Evolutionary conservation across 2,888 invertebrate genomes (phyloP).

Genomic region (Mimas tiliae): DNA sequence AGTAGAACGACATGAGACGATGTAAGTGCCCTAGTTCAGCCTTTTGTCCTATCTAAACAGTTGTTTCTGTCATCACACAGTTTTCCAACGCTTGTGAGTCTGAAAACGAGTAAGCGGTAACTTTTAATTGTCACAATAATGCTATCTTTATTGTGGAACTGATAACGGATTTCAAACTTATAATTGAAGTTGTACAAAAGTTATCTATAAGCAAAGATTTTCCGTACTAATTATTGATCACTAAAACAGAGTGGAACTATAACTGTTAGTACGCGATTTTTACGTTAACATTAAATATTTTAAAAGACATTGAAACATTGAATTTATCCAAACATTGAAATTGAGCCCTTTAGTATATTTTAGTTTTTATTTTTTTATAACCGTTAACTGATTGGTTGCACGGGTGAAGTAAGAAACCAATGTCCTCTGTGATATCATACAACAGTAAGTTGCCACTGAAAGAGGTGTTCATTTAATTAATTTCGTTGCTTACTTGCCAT

Average conservation of each 20-base stretch:
- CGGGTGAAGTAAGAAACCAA: no score
- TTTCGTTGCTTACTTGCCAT: no score
- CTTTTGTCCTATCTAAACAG: conserved; percentile 72
- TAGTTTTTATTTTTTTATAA: no score
- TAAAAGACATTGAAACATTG: no score
- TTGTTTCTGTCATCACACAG: conserved; percentile 54
- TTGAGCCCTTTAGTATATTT: no score
- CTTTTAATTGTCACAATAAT: conserved; percentile 15
- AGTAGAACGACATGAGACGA: conserved; percentile 49
- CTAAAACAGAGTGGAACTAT: background rate
- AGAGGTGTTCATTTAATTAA: no score
- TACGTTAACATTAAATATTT: no score
- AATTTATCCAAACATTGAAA: no score
- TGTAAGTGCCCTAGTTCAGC: conserved; percentile 67
- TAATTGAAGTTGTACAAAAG: background rate
- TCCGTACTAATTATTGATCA: background rate
- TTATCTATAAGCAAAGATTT: background rate
- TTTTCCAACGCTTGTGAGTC: conserved; percentile 37
- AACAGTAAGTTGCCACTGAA: no score
- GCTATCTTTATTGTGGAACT: background rate
- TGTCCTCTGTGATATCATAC: no score
- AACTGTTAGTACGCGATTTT: background rate
- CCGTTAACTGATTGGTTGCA: no score
- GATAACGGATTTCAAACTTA: background rate
- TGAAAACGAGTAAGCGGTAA: conserved; percentile 11